Conservation (phyloP, 2,113 vertebrate genomes). For the Trogon surrucura region DNA sequence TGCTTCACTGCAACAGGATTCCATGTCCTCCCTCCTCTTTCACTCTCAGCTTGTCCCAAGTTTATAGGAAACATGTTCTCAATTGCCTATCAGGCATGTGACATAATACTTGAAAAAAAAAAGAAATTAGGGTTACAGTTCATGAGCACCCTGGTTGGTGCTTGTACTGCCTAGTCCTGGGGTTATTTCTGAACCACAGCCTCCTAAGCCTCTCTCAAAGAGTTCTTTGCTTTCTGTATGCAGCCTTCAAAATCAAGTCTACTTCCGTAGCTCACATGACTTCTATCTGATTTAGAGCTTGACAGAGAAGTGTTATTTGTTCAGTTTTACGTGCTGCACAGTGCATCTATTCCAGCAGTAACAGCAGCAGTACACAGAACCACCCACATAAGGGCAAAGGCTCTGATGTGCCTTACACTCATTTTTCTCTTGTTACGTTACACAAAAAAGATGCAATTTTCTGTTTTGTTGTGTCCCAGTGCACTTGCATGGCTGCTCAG, state of each 20-base stretch:
- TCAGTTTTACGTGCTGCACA: background rate
- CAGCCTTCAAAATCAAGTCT: background rate
- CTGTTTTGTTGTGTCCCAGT: background rate
- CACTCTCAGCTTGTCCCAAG: background rate
- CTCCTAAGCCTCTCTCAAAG: background rate
- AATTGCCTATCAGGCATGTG: background rate
- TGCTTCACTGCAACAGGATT: background rate
- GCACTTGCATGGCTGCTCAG: background rate
- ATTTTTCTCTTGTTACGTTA: background rate
- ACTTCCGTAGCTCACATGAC: background rate
- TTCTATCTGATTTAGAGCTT: background rate
- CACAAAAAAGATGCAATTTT: background rate
- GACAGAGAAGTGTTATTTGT: background rate
- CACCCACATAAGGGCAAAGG: background rate
- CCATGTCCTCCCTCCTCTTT: background rate
- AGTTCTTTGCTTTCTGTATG: background rate
- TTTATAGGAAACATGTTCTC: background rate
- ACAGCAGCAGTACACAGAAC: background rate
- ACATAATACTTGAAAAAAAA: background rate
- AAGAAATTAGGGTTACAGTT: background rate
- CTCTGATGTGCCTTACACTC: background rate
- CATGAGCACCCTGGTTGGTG: background rate
- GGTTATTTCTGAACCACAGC: background rate
- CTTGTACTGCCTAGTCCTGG: background rate
- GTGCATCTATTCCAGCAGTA: background rate